Base-by-base conservation (phyloP, 2,888 invertebrate genomes). In the Herminia tarsipennalis region DNA sequence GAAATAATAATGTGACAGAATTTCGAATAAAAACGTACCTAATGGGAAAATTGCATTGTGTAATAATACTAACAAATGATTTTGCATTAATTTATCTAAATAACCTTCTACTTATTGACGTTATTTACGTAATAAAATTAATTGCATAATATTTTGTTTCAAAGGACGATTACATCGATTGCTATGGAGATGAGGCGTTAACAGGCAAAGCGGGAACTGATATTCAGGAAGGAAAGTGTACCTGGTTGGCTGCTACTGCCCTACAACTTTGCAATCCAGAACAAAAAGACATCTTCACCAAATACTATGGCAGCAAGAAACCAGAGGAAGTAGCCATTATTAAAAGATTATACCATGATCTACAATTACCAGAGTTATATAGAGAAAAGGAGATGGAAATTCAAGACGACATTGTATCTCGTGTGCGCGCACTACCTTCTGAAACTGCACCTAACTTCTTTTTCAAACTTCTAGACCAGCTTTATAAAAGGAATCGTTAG, bases 121-220 rank as follows among this genome's bases (percentile, higher is more conserved):
- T n/a, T 2, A 8, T 2, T 16, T 9, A 3, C 4, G 12, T 21
- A 17, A n/a, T n/a, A n/a, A 25, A 12, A 39, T 5, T 9, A 1
- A 12, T 10, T 29, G 17, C 0, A 4, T 20, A 4, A 20, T 18
- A 13, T 5, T 20, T 34, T 18, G 14, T 16, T 42, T 67, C 68
- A n/a, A 81, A 94, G 93, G 96, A 97, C 76, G 97, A 97, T 78
- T 97, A 93, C 79, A 84, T 97, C 25, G 98, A 98, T 77, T 96
- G 96, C 71, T 99, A 94, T 78, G 98, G 97, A 0, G 94, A 96
- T 94, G 76, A 72, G 40, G 39, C 53, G 1, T 17, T 76, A 1
- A 76, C 71, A 1, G 78, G 78, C 0, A 80, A 81, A 56, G 61
- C 53, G 0, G 78, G 81, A 1, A 80, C 76, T 1, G 82, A 83